Conservation (phyloP, 2,888 invertebrate species). For the Cryptus viduatorius region DNA sequence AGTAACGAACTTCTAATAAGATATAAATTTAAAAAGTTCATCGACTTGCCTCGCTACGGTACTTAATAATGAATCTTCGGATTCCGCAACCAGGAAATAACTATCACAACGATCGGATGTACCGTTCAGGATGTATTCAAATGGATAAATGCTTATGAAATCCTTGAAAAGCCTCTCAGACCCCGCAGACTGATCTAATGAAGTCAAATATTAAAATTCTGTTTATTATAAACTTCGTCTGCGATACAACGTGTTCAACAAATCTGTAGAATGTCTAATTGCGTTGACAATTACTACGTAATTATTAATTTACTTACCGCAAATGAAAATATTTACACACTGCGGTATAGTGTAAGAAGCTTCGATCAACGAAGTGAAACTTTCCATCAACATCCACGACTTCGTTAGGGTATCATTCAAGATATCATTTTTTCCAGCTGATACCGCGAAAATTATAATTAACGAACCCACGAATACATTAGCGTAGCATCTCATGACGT, state of each 20-base stretch:
- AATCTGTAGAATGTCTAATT: too few species aligned
- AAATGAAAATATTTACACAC: constrained; percentile 76
- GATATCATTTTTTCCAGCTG: constrained; percentile 41
- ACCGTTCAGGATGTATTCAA: constrained; percentile 72
- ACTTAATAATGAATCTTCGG: too few species aligned
- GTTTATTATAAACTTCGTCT: too few species aligned
- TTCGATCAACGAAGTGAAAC: constrained; percentile 54
- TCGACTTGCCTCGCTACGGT: too few species aligned
- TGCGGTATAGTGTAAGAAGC: too few species aligned
- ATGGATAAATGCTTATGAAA: constrained; percentile 75
- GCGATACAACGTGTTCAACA: too few species aligned
- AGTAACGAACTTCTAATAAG: too few species aligned
- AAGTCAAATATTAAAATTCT: not conserved
- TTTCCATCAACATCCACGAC: constrained; percentile 73
- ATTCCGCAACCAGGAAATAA: too few species aligned
- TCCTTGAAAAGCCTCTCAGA: constrained; percentile 71
- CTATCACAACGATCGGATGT: constrained; percentile 7
- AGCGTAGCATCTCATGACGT: not conserved
- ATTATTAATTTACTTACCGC: constrained; percentile 63
- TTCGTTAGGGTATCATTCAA: constrained; percentile 8
- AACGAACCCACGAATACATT: not conserved
- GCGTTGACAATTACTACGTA: too few species aligned
- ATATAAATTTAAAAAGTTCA: too few species aligned
- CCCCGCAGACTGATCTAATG: constrained; percentile 68
- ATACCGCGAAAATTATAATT: constrained; percentile 3